Conservation (phyloP, 1,140 invertebrate species). For the Conus betulinus region DNA sequence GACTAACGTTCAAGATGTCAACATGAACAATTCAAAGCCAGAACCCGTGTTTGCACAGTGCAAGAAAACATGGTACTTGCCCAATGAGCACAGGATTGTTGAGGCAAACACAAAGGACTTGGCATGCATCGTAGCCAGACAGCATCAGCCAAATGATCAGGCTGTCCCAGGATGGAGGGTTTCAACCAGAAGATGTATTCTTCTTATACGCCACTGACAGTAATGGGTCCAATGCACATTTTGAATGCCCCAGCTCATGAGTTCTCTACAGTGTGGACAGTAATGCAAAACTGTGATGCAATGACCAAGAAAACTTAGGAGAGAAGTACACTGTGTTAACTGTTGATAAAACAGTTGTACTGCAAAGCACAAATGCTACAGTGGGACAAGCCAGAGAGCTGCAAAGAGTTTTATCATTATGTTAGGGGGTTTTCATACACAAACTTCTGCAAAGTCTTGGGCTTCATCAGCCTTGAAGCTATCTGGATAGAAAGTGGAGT, state of each 20-base stretch:
- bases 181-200: neutral
- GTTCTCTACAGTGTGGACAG: too few relatives aligned
- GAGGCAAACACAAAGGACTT: conserved; percentile 2
- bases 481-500: too few relatives aligned
- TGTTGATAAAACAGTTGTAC: neutral
- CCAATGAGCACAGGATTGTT: neutral
- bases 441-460: neutral
- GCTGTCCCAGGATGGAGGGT: neutral
- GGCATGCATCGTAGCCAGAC: neutral
- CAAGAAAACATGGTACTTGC: conserved; percentile 1
- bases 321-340: neutral
- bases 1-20: neutral
- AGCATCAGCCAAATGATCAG: neutral
- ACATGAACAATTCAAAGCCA: conserved; percentile 7
- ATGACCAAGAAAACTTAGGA: too few relatives aligned
- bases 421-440: neutral
- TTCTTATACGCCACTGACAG: neutral
- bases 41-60: conserved; percentile 7
- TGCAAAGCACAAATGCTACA: neutral
- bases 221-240: conserved; percentile 1
- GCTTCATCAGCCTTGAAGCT: too few relatives aligned
- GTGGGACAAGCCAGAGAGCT: too few relatives aligned
- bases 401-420: neutral
- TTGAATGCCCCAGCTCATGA: neutral
- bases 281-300: too few relatives aligned